These are phyloP conservation scores for Pteropus rufus DNA, from an alignment of 2,797 vertebrate genomes.

Conservation along the genomic window DNA sequence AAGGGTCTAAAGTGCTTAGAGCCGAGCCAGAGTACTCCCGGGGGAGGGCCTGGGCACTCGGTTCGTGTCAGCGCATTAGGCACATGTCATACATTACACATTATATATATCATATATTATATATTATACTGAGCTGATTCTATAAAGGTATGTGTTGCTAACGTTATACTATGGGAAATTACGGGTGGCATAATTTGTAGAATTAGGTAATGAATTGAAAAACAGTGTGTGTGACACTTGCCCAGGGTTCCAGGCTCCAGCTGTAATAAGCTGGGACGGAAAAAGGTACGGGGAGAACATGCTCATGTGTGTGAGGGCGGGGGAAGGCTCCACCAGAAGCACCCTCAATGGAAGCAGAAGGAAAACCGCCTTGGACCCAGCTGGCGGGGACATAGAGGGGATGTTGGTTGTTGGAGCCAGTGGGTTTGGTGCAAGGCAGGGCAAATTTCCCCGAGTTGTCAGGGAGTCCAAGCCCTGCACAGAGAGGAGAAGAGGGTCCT, in stretches of 20 bases:
- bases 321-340: not conserved
- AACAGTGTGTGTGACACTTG: not conserved
- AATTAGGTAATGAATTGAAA: not conserved
- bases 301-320: fast-evolving
- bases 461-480: too few relatives aligned
- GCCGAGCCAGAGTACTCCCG: too few relatives aligned
- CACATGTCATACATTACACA: fast-evolving
- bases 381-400: fast-evolving
- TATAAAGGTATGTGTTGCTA: not conserved
- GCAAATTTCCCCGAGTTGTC: too few relatives aligned
- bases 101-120: too few relatives aligned
- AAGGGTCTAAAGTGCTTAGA: not conserved
- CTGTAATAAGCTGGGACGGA: not conserved
- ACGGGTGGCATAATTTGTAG: not conserved
- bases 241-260: not conserved
- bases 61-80: fast-evolving
- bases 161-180: not conserved
- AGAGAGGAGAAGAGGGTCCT: too few relatives aligned
- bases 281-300: not conserved
- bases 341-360: not conserved
- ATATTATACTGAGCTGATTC: not conserved
- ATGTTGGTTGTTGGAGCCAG: fast-evolving
- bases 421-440: too few relatives aligned
- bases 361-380: not conserved
- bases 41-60: not conserved